These are phyloP conservation scores for Xenus cinereus DNA, from an alignment of 2,113 vertebrate species.

Conservation along the genomic window DNA sequence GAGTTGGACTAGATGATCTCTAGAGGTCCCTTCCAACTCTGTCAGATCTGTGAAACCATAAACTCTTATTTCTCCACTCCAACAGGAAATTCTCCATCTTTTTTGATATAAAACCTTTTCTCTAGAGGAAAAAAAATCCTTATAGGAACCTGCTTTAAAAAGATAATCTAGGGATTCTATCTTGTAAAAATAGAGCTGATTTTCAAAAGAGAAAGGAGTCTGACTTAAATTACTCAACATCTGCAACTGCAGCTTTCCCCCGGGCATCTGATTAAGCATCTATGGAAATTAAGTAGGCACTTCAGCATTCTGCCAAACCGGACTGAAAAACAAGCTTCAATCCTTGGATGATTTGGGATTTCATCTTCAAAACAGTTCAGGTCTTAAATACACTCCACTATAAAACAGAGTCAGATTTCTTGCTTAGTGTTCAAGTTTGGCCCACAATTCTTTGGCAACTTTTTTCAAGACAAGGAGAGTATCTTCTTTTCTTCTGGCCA, in stretches of 20 bases:
- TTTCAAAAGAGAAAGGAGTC: background rate
- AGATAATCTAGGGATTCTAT: background rate
- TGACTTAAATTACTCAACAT: constrained; percentile 31
- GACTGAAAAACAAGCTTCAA: background rate
- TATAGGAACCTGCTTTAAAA: background rate
- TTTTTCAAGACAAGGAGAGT: background rate
- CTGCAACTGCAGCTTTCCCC: constrained; percentile 26
- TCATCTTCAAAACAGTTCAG: background rate
- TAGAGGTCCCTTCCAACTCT: no score
- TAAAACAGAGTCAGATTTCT: background rate
- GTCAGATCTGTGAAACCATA: background rate
- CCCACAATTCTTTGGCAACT: background rate
- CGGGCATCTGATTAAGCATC: constrained; percentile 14
- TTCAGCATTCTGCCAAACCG: constrained; percentile 1
- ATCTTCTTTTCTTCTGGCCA: background rate
- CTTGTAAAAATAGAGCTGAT: constrained; percentile 17
- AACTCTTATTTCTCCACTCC: background rate
- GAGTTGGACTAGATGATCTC: no score
- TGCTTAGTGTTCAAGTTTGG: background rate
- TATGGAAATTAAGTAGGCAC: constrained; percentile 3
- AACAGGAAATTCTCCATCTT: background rate
- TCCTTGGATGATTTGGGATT: background rate
- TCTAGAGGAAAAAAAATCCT: background rate
- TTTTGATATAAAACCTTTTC: background rate
- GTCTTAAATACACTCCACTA: background rate